Conservation (phyloP, 2,888 invertebrate genomes). For the Mythimna loreyi region DNA sequence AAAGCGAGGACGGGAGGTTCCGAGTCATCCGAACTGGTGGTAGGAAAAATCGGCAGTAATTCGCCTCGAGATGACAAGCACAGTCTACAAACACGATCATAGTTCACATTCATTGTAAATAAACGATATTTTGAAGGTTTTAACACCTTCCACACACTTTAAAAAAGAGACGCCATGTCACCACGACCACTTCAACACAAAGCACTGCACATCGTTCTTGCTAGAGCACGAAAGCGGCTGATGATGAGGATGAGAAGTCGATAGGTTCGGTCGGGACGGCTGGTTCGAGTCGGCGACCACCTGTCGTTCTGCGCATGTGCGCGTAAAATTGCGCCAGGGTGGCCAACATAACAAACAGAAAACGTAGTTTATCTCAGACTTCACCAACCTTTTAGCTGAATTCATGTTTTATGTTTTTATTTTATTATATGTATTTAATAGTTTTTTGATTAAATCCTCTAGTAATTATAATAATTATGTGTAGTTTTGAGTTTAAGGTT, state of each 20-base stretch:
- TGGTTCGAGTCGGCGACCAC: constrained; percentile 90
- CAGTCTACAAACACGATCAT: constrained; percentile 91
- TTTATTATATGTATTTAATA: background rate
- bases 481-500: background rate
- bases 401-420: background rate
- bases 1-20: constrained; percentile 90
- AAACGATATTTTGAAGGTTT: constrained; percentile 81
- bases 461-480: background rate
- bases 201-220: constrained; percentile 89
- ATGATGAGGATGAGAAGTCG: constrained; percentile 91
- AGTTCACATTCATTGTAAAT: constrained; percentile 90
- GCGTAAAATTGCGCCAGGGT: constrained; percentile 85
- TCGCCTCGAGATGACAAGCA: constrained; percentile 92
- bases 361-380: constrained; percentile 74
- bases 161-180: constrained; percentile 90
- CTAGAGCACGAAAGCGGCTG: constrained; percentile 90
- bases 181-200: constrained; percentile 90
- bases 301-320: constrained; percentile 91
- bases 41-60: constrained; percentile 91
- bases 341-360: constrained; percentile 81
- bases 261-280: constrained; percentile 89
- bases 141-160: constrained; percentile 81
- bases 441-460: background rate
- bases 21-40: constrained; percentile 89
- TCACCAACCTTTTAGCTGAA: constrained; percentile 69